Base-by-base conservation (phyloP, 2,797 vertebrate species). In the Pipistrellus nathusii region DNA sequence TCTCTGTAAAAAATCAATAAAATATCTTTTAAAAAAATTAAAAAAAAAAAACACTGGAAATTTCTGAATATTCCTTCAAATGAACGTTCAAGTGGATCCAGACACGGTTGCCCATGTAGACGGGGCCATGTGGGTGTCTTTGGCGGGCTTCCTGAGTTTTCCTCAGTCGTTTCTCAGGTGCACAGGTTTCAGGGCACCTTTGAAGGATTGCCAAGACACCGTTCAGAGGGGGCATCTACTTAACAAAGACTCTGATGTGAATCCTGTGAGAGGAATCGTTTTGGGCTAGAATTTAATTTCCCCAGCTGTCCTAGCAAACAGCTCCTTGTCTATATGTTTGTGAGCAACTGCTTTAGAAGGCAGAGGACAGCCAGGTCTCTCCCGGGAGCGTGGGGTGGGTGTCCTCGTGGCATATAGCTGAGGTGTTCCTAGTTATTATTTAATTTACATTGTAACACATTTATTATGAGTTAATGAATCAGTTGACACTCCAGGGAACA, bases 381-480 rank as follows among this genome's bases (percentile, higher is more conserved):
- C 30, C 15, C 27, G 3, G 72, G 11, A 62, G 27, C 3, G 6
- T 17, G 9, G 44, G 72, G 13, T 5, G 12, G 30, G 46, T 8
- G 21, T 87, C 20, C 91, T 69, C 51, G 83, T 71, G 90, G 66
- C 75, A 51, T 93, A 97, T 96, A 84, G 94, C 97, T 95, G 78
- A 97, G 92, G 59, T 93, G 80, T 55, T 95, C 94, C 83, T 85
- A 88, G 91, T 95, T 80, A 91, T 95, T 93, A 94, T 95, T 97
- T 96, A 97, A 98, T 97, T 98, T 97, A 91, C 96, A 98, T 97
- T 97, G 46, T 78, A 96, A 97, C 91, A 85, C 96, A 87, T 97
- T 97, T 98, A 96, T 98, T 98, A 41, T 73, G 77, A 96, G 91
- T 96, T 98, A 98, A 98, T 97, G 97, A 98, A 98, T 98, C 95